Evolutionary conservation across 2,888 invertebrate genomes (phyloP).

Genomic region (Phalangium opilio): DNA sequence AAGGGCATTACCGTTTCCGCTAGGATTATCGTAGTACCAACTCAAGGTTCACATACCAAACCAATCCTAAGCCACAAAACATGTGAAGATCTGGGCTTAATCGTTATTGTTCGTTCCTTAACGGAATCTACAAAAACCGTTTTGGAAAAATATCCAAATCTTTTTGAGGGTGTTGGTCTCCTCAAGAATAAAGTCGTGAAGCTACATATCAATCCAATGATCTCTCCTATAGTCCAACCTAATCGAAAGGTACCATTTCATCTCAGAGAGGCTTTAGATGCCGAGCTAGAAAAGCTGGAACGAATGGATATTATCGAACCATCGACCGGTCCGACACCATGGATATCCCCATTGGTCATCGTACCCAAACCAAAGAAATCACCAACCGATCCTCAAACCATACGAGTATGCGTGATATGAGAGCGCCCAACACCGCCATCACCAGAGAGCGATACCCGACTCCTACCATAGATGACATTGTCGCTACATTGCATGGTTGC

Average conservation of each 20-base stretch:
- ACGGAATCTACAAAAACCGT: not conserved
- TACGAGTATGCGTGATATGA: not conserved
- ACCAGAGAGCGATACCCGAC: not conserved
- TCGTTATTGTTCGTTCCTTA: no score
- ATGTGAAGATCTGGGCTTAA: no score
- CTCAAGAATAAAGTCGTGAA: constrained; percentile 6
- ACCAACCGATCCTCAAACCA: no score
- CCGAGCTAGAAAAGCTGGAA: not conserved
- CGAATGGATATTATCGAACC: not conserved
- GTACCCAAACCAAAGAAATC: not conserved
- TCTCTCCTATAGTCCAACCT: constrained; percentile 12
- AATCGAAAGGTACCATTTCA: constrained; percentile 19
- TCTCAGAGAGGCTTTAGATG: constrained; percentile 11
- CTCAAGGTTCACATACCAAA: no score
- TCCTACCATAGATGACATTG: not conserved
- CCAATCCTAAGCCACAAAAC: no score
- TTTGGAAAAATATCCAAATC: not conserved
- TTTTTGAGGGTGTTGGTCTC: not conserved
- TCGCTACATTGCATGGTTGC: constrained; percentile 1
- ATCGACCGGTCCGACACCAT: not conserved
- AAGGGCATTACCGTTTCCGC: no score
- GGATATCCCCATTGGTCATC: not conserved
- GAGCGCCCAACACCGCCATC: not conserved
- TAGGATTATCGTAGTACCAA: no score
- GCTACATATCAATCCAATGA: constrained; percentile 9